Conservation (phyloP, 2,888 invertebrate genomes). For the Sinelater perroti region DNA sequence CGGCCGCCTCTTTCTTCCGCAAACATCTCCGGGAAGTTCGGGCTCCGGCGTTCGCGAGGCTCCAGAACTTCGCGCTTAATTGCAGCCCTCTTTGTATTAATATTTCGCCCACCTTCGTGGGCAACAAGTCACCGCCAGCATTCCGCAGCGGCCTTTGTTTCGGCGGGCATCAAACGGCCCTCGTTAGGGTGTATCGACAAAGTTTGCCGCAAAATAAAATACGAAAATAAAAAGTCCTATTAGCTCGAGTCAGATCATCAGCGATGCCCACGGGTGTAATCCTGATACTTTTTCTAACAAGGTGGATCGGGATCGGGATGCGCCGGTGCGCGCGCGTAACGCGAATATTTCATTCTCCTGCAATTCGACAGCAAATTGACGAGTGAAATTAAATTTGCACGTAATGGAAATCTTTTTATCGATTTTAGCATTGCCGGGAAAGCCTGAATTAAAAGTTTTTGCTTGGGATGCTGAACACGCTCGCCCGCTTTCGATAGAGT, state of each 20-base stretch:
- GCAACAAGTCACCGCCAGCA: too few relatives aligned
- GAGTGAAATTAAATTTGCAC: not conserved
- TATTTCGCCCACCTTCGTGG: too few relatives aligned
- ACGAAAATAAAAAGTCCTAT: conserved; percentile 42
- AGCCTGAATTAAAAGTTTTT: too few relatives aligned
- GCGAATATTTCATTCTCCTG: conserved; percentile 5
- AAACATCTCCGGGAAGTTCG: too few relatives aligned
- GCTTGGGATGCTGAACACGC: too few relatives aligned
- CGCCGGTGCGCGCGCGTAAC: conserved; percentile 11
- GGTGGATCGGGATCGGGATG: conserved; percentile 31
- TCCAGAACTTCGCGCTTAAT: too few relatives aligned
- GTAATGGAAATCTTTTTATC: not conserved
- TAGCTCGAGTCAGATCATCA: conserved; percentile 42
- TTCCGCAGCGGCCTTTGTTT: too few relatives aligned
- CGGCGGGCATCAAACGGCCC: conserved; percentile 23
- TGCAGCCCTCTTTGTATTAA: too few relatives aligned
- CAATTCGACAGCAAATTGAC: conserved; percentile 3
- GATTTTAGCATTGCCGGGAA: not conserved
- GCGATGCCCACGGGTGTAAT: conserved; percentile 40
- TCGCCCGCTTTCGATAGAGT: not conserved
- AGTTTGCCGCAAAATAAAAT: conserved; percentile 38
- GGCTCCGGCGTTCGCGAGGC: too few relatives aligned
- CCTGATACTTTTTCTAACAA: conserved; percentile 39
- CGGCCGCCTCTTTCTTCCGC: too few relatives aligned
- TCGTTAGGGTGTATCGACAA: conserved; percentile 32